Conservation (phyloP, 2,797 vertebrate species). For the Peromyscus attwateri region DNA sequence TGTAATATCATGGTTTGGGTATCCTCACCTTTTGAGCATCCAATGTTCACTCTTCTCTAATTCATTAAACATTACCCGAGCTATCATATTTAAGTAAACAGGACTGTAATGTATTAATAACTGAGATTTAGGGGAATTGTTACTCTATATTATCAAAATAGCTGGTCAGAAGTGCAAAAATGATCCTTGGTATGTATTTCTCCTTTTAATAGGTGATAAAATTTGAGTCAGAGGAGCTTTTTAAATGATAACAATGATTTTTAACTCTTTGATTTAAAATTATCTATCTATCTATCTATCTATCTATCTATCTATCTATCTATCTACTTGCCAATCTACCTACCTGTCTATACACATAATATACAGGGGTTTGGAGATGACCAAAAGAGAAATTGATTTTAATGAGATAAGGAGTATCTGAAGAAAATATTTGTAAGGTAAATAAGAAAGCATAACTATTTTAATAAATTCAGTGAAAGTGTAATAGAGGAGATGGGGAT, state of each 20-base stretch:
- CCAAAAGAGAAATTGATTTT: neutral
- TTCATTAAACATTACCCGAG: slow-evolving; percentile 32
- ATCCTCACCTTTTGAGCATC: slow-evolving; percentile 66
- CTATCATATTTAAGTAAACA: slow-evolving; percentile 41
- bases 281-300: neutral
- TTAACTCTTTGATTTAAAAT: neutral
- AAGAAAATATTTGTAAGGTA: slow-evolving; percentile 25
- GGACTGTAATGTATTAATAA: neutral
- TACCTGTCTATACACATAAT: neutral
- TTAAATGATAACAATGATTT: neutral
- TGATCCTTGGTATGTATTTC: slow-evolving; percentile 6
- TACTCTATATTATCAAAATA: neutral
- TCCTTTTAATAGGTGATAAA: neutral
- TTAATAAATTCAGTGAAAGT: neutral
- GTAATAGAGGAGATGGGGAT: neutral
- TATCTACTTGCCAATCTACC: neutral
- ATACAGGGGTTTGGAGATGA: neutral
- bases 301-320: neutral
- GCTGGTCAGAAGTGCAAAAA: neutral
- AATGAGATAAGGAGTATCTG: neutral
- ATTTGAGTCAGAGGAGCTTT: neutral
- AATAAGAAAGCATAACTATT: slow-evolving; percentile 8
- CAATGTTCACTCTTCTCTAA: slow-evolving; percentile 49
- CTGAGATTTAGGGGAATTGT: neutral
- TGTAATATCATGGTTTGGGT: slow-evolving; percentile 53